Evolutionary conservation across 2,888 invertebrate species (phyloP).

Genomic region (Falcaria lacertinaria): DNA sequence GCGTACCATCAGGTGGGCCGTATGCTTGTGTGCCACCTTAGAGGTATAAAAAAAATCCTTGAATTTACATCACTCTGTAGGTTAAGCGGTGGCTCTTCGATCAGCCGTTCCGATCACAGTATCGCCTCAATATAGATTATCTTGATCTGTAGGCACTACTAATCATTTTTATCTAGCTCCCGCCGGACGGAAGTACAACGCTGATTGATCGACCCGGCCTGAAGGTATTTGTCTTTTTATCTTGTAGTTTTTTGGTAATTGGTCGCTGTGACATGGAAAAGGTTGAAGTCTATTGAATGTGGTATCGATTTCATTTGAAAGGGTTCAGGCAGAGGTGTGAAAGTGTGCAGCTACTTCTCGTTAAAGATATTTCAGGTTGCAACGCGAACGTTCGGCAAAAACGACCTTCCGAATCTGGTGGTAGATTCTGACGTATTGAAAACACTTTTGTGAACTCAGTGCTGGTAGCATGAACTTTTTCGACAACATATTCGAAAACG

Average conservation of each 20-base stretch:
- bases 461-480: too few relatives aligned
- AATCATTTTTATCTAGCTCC: conserved; percentile 54
- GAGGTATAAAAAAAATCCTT: neutral
- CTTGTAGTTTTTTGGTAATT: conserved; percentile 21
- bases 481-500: too few relatives aligned
- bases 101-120: conserved; percentile 45
- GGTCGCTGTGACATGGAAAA: conserved; percentile 9
- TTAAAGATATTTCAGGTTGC: too few relatives aligned
- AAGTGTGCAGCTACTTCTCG: too few relatives aligned
- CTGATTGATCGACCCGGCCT: conserved; percentile 44
- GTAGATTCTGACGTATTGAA: too few relatives aligned
- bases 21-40: too few relatives aligned
- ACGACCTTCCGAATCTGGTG: too few relatives aligned
- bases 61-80: conserved; percentile 35
- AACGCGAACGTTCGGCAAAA: too few relatives aligned
- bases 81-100: conserved; percentile 39
- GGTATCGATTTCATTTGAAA: neutral
- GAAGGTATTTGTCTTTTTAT: conserved; percentile 29
- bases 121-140: conserved; percentile 43
- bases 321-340: too few relatives aligned
- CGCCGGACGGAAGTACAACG: conserved; percentile 42
- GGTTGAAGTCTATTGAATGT: neutral
- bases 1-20: too few relatives aligned
- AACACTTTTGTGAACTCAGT: too few relatives aligned
- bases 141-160: conserved; percentile 52